These are phyloP conservation scores for Drosophila sordidula DNA, from an alignment of 2,888 invertebrate species.

Conservation along the genomic window DNA sequence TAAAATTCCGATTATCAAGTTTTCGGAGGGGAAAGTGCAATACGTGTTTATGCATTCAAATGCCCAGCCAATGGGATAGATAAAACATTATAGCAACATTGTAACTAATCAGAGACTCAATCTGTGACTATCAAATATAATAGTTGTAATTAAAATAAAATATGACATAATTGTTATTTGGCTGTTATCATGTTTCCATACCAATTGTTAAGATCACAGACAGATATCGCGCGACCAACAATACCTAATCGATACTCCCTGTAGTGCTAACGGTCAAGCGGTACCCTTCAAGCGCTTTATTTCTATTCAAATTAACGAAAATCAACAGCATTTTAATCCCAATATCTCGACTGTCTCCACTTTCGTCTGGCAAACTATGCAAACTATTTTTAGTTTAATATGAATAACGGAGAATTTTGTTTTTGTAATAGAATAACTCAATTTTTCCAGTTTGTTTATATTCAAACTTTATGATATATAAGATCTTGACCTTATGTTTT, in stretches of 20 bases:
- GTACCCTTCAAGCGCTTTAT: too few relatives aligned
- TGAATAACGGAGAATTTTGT: too few relatives aligned
- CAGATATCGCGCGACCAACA: too few relatives aligned
- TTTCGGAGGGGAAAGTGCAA: slow-evolving; percentile 50
- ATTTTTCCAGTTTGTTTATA: background rate
- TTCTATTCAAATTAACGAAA: too few relatives aligned
- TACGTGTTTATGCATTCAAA: slow-evolving; percentile 11
- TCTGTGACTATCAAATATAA: background rate
- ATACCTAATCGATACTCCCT: too few relatives aligned
- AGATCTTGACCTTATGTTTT: too few relatives aligned
- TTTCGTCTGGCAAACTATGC: too few relatives aligned
- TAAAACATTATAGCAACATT: background rate
- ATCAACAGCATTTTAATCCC: background rate
- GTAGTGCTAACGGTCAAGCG: too few relatives aligned
- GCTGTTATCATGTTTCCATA: background rate
- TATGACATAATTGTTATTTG: background rate
- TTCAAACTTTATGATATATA: background rate
- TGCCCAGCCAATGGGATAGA: slow-evolving; percentile 1
- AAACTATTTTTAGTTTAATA: background rate
- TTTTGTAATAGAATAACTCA: background rate
- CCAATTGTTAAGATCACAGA: background rate
- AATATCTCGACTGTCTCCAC: too few relatives aligned
- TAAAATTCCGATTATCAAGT: slow-evolving; percentile 51
- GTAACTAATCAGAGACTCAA: too few relatives aligned
- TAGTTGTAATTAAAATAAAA: background rate